Percentiles rank a stretch among this genome's conserved stretches.
phyloP scores from a whole-genome alignment of 2,113 vertebrate species.

The Bubo scandiacus region DNA sequence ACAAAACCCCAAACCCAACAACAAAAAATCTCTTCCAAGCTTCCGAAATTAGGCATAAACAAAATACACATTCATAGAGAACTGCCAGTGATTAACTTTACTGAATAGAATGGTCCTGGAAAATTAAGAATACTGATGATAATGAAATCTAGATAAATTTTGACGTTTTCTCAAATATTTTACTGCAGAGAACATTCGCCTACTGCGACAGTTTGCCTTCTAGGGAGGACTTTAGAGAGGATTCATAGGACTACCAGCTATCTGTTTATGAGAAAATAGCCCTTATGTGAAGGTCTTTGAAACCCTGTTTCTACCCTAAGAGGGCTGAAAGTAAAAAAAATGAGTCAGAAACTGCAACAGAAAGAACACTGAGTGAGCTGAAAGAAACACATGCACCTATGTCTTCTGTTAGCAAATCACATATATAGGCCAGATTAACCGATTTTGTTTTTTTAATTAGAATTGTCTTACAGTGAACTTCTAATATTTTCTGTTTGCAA shows the following conservation, averaged over 20 bases:
- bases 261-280: not conserved
- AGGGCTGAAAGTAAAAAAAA: not conserved
- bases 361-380: not conserved
- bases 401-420: not conserved
- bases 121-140: not conserved
- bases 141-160: not conserved
- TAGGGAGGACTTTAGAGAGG: not conserved
- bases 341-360: not conserved
- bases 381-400: fast-evolving
- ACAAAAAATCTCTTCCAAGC: not conserved
- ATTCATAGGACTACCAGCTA: not conserved
- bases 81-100: not conserved
- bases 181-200: not conserved
- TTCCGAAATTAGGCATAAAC: not conserved
- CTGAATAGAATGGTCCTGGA: not conserved
- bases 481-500: not conserved
- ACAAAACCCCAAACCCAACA: fast-evolving
- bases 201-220: not conserved
- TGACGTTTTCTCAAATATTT: not conserved
- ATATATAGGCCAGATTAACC: not conserved
- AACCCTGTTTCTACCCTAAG: not conserved
- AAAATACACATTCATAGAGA: not conserved
- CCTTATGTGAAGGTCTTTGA: not conserved
- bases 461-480: not conserved
- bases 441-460: not conserved